Conservation (phyloP, 2,888 invertebrate genomes). For the Scrobipalpa costella region DNA sequence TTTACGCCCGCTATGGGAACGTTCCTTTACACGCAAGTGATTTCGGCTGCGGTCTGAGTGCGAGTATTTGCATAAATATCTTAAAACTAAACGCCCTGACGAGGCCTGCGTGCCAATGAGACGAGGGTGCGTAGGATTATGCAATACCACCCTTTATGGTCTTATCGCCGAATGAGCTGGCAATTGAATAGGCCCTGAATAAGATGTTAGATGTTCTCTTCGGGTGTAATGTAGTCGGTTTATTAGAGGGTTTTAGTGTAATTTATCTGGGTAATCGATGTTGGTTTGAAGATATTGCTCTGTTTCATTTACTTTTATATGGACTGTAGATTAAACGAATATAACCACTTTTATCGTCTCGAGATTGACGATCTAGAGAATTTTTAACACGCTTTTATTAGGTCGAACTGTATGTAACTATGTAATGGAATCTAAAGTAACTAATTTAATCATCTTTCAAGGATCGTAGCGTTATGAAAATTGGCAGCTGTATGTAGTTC, state of each 20-base stretch:
- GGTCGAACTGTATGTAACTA: too few species aligned
- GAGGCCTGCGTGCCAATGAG: slow-evolving; percentile 41
- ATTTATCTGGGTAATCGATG: not conserved
- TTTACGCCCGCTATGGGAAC: slow-evolving; percentile 10
- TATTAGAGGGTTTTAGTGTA: slow-evolving; percentile 8
- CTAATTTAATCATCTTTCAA: too few species aligned
- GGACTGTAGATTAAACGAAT: too few species aligned
- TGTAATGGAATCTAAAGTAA: too few species aligned
- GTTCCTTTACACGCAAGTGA: slow-evolving; percentile 33
- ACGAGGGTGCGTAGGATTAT: slow-evolving; percentile 36
- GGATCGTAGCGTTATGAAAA: too few species aligned
- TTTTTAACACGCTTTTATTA: too few species aligned
- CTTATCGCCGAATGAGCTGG: slow-evolving; percentile 27
- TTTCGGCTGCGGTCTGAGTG: slow-evolving; percentile 34
- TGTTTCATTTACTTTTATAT: not conserved
- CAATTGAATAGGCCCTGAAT: slow-evolving; percentile 23
- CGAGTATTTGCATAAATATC: slow-evolving; percentile 43
- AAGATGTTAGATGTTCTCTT: slow-evolving; percentile 20
- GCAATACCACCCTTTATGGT: slow-evolving; percentile 24
- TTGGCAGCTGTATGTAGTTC: too few species aligned
- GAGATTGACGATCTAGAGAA: too few species aligned
- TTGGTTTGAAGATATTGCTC: not conserved
- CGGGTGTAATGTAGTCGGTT: slow-evolving; percentile 20
- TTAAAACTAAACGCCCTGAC: slow-evolving; percentile 43
- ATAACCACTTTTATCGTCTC: too few species aligned